Evolutionary conservation across 2,113 vertebrate species (phyloP).

Genomic region (Phaethon lepturus): DNA sequence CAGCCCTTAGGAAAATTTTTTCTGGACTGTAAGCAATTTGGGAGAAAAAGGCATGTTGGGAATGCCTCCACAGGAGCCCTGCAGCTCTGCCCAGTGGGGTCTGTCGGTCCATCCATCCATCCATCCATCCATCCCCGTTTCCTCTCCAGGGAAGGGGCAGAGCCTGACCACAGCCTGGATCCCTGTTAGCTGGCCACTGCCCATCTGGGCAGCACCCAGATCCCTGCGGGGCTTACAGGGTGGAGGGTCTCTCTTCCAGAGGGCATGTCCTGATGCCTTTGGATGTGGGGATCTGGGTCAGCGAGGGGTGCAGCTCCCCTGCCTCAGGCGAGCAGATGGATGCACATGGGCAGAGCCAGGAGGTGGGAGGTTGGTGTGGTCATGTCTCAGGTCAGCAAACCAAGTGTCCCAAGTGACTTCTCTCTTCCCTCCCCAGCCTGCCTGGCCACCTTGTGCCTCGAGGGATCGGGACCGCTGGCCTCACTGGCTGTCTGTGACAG

Average conservation of each 20-base stretch:
- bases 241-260: background rate
- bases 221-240: fast-evolving
- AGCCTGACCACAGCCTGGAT: background rate
- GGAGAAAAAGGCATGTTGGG: background rate
- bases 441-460: constrained; percentile 83
- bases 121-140: background rate
- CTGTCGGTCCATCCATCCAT: background rate
- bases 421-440: constrained; percentile 76
- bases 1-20: background rate
- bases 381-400: background rate
- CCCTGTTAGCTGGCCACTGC: background rate
- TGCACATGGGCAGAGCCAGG: background rate
- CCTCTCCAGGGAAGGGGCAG: background rate
- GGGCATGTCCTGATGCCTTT: fast-evolving
- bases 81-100: background rate
- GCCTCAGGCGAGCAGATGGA: fast-evolving
- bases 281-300: background rate
- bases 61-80: background rate
- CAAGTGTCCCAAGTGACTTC: fast-evolving
- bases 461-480: constrained; percentile 85
- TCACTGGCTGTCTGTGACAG: constrained; percentile 81
- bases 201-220: background rate
- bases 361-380: background rate
- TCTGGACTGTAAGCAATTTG: fast-evolving
- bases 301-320: background rate